Evolutionary conservation across 2,113 vertebrate genomes (phyloP).

Genomic region (Paratilapia polleni): DNA sequence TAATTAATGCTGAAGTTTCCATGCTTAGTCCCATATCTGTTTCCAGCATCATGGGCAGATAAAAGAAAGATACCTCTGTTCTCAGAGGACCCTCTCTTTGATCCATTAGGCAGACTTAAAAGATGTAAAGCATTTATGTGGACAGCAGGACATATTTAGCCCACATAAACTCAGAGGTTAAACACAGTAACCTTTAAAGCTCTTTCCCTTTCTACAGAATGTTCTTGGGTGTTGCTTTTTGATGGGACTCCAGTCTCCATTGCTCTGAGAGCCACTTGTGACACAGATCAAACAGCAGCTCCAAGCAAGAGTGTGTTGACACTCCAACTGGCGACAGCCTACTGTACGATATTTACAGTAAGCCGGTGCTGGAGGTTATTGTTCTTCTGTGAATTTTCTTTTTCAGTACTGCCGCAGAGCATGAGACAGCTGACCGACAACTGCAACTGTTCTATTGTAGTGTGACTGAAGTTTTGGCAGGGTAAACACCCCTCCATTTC

Average conservation of each 20-base stretch:
- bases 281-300: constrained; percentile 2
- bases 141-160: not conserved
- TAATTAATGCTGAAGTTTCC: constrained; percentile 54
- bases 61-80: constrained; percentile 17
- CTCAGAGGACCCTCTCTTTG: constrained; percentile 16
- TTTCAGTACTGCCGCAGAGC: not conserved
- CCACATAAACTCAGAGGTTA: not conserved
- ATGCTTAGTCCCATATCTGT: constrained; percentile 19
- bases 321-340: not conserved
- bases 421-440: constrained; percentile 40
- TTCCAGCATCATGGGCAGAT: constrained; percentile 27
- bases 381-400: constrained; percentile 1
- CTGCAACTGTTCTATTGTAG: constrained; percentile 51
- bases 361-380: constrained; percentile 23
- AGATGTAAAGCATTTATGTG: constrained; percentile 15
- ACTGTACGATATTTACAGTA: constrained; percentile 30
- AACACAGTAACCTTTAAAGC: not conserved
- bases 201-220: not conserved
- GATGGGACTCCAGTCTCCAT: not conserved
- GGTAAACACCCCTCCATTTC: not conserved
- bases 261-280: not conserved
- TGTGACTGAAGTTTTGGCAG: constrained; percentile 44
- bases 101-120: constrained; percentile 27
- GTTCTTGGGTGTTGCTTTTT: not conserved
- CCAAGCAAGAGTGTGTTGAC: not conserved